These are phyloP conservation scores for Cryptomyrus ogoouensis DNA, from an alignment of 2,113 vertebrate genomes.

Conservation along the genomic window DNA sequence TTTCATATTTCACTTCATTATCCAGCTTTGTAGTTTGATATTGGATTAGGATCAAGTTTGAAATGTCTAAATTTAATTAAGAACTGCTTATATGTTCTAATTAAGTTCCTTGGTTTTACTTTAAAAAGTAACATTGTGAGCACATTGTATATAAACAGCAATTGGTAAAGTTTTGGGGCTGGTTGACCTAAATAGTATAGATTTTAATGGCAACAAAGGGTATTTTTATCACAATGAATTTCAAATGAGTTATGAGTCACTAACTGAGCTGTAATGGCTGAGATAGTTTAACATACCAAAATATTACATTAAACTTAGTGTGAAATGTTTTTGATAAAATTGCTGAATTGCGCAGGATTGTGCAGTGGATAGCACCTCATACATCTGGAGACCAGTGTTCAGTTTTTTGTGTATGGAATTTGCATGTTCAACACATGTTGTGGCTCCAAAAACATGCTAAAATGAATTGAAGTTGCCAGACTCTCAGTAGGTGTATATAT, in stretches of 20 bases:
- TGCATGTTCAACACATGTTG: not conserved
- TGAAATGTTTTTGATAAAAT: not conserved
- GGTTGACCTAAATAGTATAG: not conserved
- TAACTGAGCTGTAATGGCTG: not conserved
- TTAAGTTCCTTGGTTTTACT: not conserved
- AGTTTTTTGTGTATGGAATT: not conserved
- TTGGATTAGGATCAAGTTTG: too few species aligned
- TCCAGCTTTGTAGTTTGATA: too few species aligned
- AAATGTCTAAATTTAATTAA: not conserved
- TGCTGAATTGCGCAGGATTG: not conserved
- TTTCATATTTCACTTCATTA: too few species aligned
- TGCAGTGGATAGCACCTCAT: not conserved
- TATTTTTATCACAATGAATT: not conserved
- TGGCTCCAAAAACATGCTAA: not conserved
- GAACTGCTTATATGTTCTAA: not conserved
- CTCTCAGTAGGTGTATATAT: not conserved
- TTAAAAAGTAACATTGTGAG: not conserved
- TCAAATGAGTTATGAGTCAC: not conserved
- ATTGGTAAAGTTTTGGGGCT: not conserved
- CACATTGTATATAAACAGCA: not conserved
- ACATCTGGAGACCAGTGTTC: not conserved
- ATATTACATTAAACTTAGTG: not conserved
- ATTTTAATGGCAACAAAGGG: not conserved
- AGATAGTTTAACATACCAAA: not conserved
- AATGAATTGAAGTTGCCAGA: not conserved